A percentile compares a stretch with the other conserved stretches of the same genome.
phyloP scores from a whole-genome alignment of 2,888 invertebrate genomes.

The Xestoiulus laeticollis region DNA sequence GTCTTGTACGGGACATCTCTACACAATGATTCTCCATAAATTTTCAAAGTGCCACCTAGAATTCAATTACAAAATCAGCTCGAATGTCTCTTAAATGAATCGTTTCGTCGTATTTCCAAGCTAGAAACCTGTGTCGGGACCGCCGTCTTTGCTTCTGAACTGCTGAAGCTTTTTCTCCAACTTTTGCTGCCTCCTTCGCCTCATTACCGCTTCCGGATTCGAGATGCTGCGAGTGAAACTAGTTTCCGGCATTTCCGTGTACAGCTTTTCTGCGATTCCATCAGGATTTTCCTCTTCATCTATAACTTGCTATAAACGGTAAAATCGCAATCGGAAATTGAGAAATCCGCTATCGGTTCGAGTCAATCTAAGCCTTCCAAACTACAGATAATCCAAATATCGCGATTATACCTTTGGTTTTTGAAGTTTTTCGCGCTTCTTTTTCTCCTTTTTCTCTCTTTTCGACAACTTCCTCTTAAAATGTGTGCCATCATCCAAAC shows the following conservation, averaged over 20 bases:
- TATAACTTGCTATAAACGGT: constrained; percentile 45
- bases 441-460: constrained; percentile 96
- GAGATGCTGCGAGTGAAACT: constrained; percentile 99
- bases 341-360: not conserved
- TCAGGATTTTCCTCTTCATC: constrained; percentile 76
- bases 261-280: constrained; percentile 86
- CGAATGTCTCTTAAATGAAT: not conserved
- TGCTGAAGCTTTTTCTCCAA: constrained; percentile 95
- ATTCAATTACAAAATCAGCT: not conserved
- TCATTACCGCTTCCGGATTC: constrained; percentile 99
- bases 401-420: constrained; percentile 64
- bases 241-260: constrained; percentile 95
- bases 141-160: constrained; percentile 93
- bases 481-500: constrained; percentile 77
- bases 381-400: not conserved
- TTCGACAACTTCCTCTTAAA: constrained; percentile 95
- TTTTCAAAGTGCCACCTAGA: constrained; percentile 69
- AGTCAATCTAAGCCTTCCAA: not conserved
- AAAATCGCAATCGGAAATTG: not conserved
- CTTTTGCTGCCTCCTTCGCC: constrained; percentile 93
- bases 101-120: not conserved
- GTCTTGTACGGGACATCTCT: constrained; percentile 99
- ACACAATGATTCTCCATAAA: constrained; percentile 95
- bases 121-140: constrained; percentile 81
- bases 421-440: constrained; percentile 90